These are phyloP conservation scores for Alcis repandata DNA, from an alignment of 2,888 invertebrate genomes.

Conservation along the genomic window DNA sequence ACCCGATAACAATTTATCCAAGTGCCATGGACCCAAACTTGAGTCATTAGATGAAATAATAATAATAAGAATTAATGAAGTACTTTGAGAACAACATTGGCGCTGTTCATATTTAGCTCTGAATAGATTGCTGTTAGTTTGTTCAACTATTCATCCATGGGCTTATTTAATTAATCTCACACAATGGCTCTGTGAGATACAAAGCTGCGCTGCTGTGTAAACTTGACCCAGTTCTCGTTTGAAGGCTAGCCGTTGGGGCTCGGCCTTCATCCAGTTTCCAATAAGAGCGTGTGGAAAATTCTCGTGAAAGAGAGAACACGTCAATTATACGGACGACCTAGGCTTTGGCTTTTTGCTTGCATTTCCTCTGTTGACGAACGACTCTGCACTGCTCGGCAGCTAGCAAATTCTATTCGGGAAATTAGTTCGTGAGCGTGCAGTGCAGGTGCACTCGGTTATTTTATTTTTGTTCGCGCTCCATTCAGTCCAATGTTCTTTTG, in stretches of 20 bases:
- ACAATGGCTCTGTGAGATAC: conserved; percentile 41
- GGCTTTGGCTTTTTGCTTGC: conserved; percentile 39
- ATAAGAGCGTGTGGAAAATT: conserved; percentile 57
- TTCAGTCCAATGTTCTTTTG: conserved; percentile 14
- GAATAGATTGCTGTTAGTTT: conserved; percentile 31
- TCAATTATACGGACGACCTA: conserved; percentile 52
- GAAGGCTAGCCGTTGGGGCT: conserved; percentile 55
- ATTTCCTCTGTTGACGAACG: conserved; percentile 41
- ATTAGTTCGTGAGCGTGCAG: conserved; percentile 18
- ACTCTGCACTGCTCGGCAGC: conserved; percentile 30
- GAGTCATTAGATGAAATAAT: conserved; percentile 50
- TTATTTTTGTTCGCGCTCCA: background rate
- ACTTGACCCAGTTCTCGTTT: conserved; percentile 62
- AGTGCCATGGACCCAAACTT: conserved; percentile 51
- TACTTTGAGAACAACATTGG: conserved; percentile 16
- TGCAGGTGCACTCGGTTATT: background rate
- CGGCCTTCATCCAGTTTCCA: conserved; percentile 63
- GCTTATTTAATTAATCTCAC: conserved; percentile 40
- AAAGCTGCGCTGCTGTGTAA: conserved; percentile 52
- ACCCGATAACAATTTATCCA: conserved; percentile 56
- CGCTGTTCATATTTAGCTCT: conserved; percentile 24
- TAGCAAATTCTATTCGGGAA: conserved; percentile 34
- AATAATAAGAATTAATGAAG: conserved; percentile 44
- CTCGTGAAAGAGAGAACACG: conserved; percentile 54
- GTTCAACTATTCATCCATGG: conserved; percentile 40